These are phyloP conservation scores for Formica aserva DNA, from an alignment of 2,888 invertebrate species.

Conservation along the genomic window DNA sequence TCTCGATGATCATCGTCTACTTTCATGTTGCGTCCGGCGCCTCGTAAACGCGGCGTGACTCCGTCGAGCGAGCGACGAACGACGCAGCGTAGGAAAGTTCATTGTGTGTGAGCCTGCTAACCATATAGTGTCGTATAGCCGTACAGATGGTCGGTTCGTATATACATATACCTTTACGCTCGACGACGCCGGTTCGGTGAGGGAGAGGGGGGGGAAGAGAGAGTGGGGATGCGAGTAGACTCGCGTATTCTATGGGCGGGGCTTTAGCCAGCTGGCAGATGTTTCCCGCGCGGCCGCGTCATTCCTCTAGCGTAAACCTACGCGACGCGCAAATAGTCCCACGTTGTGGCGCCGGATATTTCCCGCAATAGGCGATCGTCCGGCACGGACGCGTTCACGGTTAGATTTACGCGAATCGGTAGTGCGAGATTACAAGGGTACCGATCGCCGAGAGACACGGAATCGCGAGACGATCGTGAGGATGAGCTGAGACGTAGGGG, in stretches of 20 bases:
- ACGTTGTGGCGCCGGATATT: conserved; percentile 61
- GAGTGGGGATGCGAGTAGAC: conserved; percentile 53
- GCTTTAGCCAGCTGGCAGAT: conserved; percentile 88
- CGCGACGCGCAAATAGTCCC: conserved; percentile 80
- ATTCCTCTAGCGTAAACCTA: conserved; percentile 81
- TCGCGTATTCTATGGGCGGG: conserved; percentile 86
- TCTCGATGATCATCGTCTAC: too few species aligned
- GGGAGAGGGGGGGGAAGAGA: neutral
- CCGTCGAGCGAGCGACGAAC: too few species aligned
- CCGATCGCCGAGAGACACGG: conserved; percentile 47
- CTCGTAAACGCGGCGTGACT: too few species aligned
- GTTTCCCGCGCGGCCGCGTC: conserved; percentile 85
- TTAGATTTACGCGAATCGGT: conserved; percentile 26
- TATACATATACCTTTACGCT: conserved; percentile 47
- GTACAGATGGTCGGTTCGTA: too few species aligned
- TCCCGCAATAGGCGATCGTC: conserved; percentile 59
- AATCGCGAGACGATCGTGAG: conserved; percentile 52
- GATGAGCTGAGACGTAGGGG: conserved; percentile 59
- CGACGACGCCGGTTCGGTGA: conserved; percentile 28
- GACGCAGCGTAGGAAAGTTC: too few species aligned
- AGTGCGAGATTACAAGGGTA: conserved; percentile 1
- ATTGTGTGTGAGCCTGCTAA: too few species aligned
- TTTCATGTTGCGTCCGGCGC: too few species aligned
- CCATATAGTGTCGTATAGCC: too few species aligned
- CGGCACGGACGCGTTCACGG: conserved; percentile 20